Evolutionary conservation across 1,140 invertebrate genomes (phyloP).

Genomic region (Phocides pigmalion): DNA sequence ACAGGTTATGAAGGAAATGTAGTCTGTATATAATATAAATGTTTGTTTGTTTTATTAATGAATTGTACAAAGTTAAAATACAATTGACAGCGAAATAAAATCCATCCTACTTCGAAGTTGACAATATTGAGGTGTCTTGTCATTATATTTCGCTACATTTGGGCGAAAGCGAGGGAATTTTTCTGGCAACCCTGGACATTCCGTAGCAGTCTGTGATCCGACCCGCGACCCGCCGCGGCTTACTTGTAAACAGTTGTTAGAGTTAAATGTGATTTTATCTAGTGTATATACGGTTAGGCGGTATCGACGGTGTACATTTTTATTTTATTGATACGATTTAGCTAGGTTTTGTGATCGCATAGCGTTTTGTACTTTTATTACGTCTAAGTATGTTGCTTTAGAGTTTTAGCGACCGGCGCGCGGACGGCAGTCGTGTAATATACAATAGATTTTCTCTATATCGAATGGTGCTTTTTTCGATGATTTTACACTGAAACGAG

Average conservation of each 20-base stretch:
- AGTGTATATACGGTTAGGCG: conserved; percentile 75
- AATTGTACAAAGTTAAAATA: neutral
- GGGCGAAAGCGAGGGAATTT: neutral
- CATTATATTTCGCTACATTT: neutral
- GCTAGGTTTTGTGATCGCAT: conserved; percentile 76
- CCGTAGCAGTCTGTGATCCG: conserved; percentile 55
- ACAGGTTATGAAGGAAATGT: too few species aligned
- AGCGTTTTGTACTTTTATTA: conserved; percentile 78
- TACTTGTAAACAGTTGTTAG: conserved; percentile 4
- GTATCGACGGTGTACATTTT: conserved; percentile 77
- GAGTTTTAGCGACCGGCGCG: conserved; percentile 34
- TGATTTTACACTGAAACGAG: conserved; percentile 32
- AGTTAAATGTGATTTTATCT: conserved; percentile 76
- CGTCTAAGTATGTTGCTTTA: conserved; percentile 52
- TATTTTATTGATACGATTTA: conserved; percentile 73
- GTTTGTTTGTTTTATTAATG: too few species aligned
- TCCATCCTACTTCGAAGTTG: too few species aligned
- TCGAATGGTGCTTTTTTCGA: conserved; percentile 38
- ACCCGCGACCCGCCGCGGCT: conserved; percentile 4
- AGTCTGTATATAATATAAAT: neutral
- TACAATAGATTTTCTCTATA: conserved; percentile 34
- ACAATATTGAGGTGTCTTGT: neutral
- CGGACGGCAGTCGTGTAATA: conserved; percentile 8
- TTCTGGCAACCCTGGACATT: conserved; percentile 36
- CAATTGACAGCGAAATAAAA: too few species aligned